These are phyloP conservation scores for Sclerodermus sp. DNA, from an alignment of 2,888 invertebrate genomes.

Conservation along the genomic window DNA sequence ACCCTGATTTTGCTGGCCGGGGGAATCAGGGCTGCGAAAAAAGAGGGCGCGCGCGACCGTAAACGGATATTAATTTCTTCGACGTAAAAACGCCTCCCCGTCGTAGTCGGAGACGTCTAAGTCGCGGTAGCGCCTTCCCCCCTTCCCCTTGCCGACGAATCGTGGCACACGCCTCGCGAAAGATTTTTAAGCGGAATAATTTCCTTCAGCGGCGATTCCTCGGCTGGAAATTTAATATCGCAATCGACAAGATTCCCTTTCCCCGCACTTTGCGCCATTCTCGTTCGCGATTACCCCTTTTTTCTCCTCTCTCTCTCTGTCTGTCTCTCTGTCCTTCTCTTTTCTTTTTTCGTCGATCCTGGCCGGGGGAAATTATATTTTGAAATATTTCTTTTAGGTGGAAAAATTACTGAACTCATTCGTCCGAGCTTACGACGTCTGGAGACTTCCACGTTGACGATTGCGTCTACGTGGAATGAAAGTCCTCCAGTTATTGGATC, in stretches of 20 bases:
- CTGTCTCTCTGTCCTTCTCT: background rate
- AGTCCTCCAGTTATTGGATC: background rate
- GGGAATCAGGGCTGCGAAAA: background rate
- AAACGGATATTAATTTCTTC: background rate
- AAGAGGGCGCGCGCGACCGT: background rate
- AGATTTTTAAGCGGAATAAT: conserved; percentile 11
- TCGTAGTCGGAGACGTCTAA: background rate
- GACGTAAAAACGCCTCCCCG: background rate
- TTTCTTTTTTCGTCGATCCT: conserved; percentile 2
- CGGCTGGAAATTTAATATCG: conserved; percentile 19
- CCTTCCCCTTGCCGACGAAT: too few species aligned
- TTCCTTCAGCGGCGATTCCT: conserved; percentile 7
- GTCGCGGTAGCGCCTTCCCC: too few species aligned
- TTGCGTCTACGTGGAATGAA: background rate
- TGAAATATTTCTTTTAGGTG: conserved; percentile 14
- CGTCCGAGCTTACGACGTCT: background rate
- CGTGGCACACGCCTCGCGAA: background rate
- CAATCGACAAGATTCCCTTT: conserved; percentile 9
- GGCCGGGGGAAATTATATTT: conserved; percentile 8
- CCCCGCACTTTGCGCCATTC: background rate
- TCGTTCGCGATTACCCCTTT: background rate
- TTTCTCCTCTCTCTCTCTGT: background rate
- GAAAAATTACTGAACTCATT: background rate
- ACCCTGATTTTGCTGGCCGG: too few species aligned
- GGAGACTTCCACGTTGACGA: background rate